Conservation (phyloP, 2,113 vertebrate species). For the Platysteira castanea region DNA sequence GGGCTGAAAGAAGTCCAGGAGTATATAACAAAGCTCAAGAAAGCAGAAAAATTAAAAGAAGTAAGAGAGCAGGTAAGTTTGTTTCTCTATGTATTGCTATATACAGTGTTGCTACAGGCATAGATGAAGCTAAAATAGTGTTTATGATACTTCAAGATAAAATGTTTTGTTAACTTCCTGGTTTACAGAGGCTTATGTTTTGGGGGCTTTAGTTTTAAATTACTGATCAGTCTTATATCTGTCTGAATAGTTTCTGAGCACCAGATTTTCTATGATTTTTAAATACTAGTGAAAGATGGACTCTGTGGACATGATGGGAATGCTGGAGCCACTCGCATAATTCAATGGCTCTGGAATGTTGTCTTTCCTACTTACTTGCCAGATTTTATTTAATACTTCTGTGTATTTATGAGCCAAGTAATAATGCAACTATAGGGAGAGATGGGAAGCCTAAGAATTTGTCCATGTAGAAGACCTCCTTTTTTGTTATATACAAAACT, state of each 20-base stretch:
- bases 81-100: background rate
- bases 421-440: background rate
- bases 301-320: background rate
- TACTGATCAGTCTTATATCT: background rate
- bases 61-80: conserved; percentile 87
- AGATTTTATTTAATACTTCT: background rate
- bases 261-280: background rate
- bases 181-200: background rate
- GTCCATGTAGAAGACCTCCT: background rate
- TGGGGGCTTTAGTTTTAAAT: background rate
- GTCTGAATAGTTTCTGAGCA: background rate
- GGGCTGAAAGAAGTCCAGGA: conserved; percentile 93
- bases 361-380: conserved; percentile 38
- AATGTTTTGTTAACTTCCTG: background rate
- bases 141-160: background rate
- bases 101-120: background rate
- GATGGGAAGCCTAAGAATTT: background rate
- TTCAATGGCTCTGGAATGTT: conserved; percentile 20
- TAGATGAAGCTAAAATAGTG: background rate
- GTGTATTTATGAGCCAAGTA: background rate
- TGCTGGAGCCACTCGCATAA: background rate
- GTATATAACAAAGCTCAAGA: conserved; percentile 90
- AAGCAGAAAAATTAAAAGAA: conserved; percentile 93
- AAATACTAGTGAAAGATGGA: background rate
- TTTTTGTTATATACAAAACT: background rate